These are phyloP conservation scores for Brachypterus glaber DNA, from an alignment of 2,888 invertebrate species.

Conservation along the genomic window DNA sequence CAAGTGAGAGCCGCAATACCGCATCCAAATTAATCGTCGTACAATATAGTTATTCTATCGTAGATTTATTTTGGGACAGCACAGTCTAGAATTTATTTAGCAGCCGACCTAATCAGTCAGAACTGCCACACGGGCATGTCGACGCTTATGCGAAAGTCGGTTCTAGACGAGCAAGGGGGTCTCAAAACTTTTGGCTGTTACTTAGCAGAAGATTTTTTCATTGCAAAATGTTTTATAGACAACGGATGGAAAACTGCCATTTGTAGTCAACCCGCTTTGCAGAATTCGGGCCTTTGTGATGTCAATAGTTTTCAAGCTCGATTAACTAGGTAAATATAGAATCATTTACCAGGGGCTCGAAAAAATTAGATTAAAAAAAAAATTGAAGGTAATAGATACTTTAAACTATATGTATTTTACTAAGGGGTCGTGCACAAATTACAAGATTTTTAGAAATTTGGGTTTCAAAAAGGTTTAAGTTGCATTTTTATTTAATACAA, in stretches of 20 bases:
- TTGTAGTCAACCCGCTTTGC: slow-evolving; percentile 88
- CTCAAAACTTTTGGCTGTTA: slow-evolving; percentile 85
- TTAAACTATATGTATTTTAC: too few relatives aligned
- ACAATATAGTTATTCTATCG: slow-evolving; percentile 15
- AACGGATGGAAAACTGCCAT: slow-evolving; percentile 87
- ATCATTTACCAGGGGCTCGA: not conserved
- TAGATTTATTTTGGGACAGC: slow-evolving; percentile 93
- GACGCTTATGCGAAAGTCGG: slow-evolving; percentile 77
- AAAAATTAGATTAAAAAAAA: too few relatives aligned
- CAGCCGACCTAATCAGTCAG: slow-evolving; percentile 82
- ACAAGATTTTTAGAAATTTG: too few relatives aligned
- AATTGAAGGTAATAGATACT: too few relatives aligned
- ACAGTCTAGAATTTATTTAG: slow-evolving; percentile 90
- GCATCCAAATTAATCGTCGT: too few relatives aligned
- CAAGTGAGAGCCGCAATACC: too few relatives aligned
- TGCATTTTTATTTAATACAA: too few relatives aligned
- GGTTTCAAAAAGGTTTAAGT: too few relatives aligned
- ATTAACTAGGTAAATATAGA: slow-evolving; percentile 46
- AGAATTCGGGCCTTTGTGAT: slow-evolving; percentile 86
- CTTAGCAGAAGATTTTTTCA: slow-evolving; percentile 96
- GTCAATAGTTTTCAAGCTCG: slow-evolving; percentile 79
- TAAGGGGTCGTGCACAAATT: too few relatives aligned
- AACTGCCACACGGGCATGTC: slow-evolving; percentile 99
- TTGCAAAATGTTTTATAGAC: slow-evolving; percentile 80
- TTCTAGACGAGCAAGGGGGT: slow-evolving; percentile 88